Percentiles rank a stretch among this genome's conserved stretches.
Evolutionary conservation across 2,113 vertebrate genomes (phyloP).

Genomic region (Lanius collurio): DNA sequence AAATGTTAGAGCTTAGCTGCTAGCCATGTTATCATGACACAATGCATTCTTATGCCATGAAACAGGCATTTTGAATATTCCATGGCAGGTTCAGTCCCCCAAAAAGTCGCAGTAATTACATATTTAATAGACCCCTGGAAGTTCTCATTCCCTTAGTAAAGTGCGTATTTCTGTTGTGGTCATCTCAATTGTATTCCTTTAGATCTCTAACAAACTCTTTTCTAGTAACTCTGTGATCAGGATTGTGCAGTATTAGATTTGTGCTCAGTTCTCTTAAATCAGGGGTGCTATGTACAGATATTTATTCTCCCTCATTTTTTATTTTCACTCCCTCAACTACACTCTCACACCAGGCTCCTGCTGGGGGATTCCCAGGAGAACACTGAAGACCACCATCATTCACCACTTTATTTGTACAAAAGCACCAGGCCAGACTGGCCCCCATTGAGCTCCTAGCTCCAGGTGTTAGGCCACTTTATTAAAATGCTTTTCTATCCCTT

Average conservation of each 20-base stretch:
- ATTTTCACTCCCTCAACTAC: neutral
- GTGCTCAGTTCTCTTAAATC: neutral
- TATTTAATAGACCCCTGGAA: neutral
- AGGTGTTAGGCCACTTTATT: neutral
- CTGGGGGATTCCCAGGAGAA: neutral
- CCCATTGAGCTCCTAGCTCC: neutral
- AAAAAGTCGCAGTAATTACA: neutral
- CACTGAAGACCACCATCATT: neutral
- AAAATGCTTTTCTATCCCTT: neutral
- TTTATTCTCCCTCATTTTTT: neutral
- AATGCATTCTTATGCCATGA: neutral
- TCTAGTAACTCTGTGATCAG: neutral
- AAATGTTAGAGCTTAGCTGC: neutral
- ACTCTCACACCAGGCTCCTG: neutral
- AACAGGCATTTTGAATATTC: neutral
- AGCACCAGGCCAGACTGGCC: neutral
- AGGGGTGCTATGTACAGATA: neutral
- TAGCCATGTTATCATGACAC: neutral
- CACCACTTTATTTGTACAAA: neutral
- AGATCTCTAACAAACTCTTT: neutral
- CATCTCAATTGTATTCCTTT: neutral
- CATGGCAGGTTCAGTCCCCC: neutral
- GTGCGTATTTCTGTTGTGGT: neutral
- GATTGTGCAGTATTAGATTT: neutral
- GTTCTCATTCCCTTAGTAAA: neutral